Evolutionary conservation across 2,888 invertebrate genomes (phyloP).

Genomic region (Spatulosminthurus flaviceps): DNA sequence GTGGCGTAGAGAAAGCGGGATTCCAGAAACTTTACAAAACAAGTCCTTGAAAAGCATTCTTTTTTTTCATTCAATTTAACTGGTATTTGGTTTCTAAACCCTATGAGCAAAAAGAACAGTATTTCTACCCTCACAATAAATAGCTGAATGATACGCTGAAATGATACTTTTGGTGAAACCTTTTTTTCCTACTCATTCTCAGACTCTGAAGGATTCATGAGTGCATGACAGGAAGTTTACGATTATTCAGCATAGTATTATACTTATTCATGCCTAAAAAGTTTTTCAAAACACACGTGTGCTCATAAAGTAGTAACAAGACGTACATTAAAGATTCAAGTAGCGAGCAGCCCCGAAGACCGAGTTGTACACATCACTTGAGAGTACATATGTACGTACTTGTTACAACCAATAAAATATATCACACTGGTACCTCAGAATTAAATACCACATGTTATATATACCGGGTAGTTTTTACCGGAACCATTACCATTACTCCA

Average conservation of each 20-base stretch:
- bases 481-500: too few relatives aligned
- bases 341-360: background rate
- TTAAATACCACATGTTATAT: background rate
- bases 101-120: too few relatives aligned
- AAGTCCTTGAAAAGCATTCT: too few relatives aligned
- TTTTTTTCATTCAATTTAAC: too few relatives aligned
- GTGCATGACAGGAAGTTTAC: conserved; percentile 36
- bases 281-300: conserved; percentile 14
- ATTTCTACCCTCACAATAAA: too few relatives aligned
- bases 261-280: conserved; percentile 24
- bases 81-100: too few relatives aligned
- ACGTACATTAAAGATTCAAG: conserved; percentile 13
- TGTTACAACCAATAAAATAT: background rate
- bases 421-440: background rate
- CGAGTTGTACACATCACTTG: too few relatives aligned
- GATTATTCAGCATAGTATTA: conserved; percentile 4
- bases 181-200: background rate
- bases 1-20: too few relatives aligned
- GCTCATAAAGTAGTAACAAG: conserved; percentile 14
- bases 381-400: background rate
- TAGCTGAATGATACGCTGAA: too few relatives aligned
- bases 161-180: too few relatives aligned
- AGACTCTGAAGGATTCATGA: conserved; percentile 30
- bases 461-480: background rate
- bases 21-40: too few relatives aligned